Evolutionary conservation across 2,113 vertebrate species (phyloP), one percentile per base, ranked within the genome.

Genomic region (Mesitornis unicolor): DNA sequence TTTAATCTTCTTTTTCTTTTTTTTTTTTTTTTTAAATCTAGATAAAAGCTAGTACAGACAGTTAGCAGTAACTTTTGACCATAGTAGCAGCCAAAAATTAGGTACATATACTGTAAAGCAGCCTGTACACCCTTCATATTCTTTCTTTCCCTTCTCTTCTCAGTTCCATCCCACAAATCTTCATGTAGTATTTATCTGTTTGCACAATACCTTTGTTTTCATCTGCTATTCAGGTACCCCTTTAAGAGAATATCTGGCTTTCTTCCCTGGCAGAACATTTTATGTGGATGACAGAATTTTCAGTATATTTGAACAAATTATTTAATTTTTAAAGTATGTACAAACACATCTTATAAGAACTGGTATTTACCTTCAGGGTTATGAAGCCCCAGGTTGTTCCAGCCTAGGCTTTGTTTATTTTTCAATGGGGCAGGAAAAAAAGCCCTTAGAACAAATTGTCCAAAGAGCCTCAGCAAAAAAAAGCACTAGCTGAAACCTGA

Each of bases 271-370:
- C 43, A 61, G 12, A 40, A 36, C 4, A 9, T 48, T 77, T 84
- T 24, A 26, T 5, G 18, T 19, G 14, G 22, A 78, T 31, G 6
- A 38, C 3, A 76, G 4, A 16, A 61, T 28, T 67, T 85, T 77
- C 40, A 85, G 28, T 0, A 0, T 26, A 69, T 12, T 24, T 1
- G 1, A 93, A 82, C 29, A 80, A 1, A 10, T 7, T 18, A 75
- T 16, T 45, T 20, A 38, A 28, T 17, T n/a, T 8, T 29, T 1
- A n/a, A 54, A 50, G 11, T 51, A 38, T 13, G 22, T 26, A 70
- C 6, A 4, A 81, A 69, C 36, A 64, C 15, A 63, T 53, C 8
- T 7, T 11, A 60, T 42, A 16, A 57, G 7, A 90, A 25, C 3
- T 65, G 13, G 5, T 29, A 82, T 68, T 68, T 28, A 77, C 13